A percentile compares a stretch with the other conserved stretches of the same genome.
These are phyloP conservation scores for Bombus superbus DNA, from an alignment of 1,140 invertebrate genomes.

Conservation along the genomic window DNA sequence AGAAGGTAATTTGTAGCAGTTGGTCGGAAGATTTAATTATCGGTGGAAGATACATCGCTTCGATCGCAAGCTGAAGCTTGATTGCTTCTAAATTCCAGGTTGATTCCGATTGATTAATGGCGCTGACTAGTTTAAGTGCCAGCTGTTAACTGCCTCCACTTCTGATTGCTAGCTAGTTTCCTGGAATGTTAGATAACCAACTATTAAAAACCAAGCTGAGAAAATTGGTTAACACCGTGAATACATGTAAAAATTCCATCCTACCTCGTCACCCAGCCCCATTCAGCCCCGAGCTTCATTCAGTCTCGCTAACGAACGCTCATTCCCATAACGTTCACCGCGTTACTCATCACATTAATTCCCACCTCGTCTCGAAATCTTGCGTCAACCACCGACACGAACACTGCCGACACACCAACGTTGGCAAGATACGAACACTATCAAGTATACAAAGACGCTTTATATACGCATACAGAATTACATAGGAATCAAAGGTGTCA, in stretches of 20 bases:
- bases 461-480: neutral
- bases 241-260: neutral
- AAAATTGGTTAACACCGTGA: neutral
- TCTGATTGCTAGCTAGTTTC: neutral
- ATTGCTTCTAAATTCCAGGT: neutral
- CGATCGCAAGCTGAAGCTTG: neutral
- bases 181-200: too few species aligned
- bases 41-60: neutral
- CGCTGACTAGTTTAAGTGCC: neutral
- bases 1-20: neutral
- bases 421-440: too few species aligned
- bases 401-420: neutral
- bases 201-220: neutral
- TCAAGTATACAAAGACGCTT: neutral
- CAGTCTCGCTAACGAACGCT: neutral
- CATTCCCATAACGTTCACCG: neutral
- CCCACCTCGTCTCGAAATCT: neutral
- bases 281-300: neutral
- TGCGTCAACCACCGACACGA: neutral
- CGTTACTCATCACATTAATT: conserved; percentile 9
- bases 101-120: conserved; percentile 1
- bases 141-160: neutral
- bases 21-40: conserved; percentile 3
- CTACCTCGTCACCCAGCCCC: too few species aligned
- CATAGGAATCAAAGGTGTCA: neutral